Evolutionary conservation across 2,113 vertebrate species (phyloP).

Genomic region (Sylvia atricapilla): DNA sequence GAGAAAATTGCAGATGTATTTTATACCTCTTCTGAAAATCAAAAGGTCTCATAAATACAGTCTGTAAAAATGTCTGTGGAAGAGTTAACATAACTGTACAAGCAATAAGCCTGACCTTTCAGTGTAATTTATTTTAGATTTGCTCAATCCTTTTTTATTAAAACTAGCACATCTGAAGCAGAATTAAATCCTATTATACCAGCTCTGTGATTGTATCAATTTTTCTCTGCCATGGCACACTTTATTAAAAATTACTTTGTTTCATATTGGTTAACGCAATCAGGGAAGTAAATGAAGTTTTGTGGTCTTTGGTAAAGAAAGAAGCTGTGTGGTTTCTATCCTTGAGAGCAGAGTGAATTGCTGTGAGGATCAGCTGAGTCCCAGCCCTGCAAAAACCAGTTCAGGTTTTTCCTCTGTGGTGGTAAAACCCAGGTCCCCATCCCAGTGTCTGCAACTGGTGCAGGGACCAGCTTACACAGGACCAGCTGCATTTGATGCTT

Average conservation of each 20-base stretch:
- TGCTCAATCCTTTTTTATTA: slow-evolving; percentile 84
- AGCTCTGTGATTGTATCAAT: slow-evolving; percentile 74
- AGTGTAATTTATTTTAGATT: slow-evolving; percentile 82
- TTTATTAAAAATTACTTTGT: slow-evolving; percentile 81
- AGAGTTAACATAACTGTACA: slow-evolving; percentile 81
- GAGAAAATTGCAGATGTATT: slow-evolving; percentile 70
- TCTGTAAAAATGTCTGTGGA: slow-evolving; percentile 75
- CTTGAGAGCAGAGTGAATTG: not conserved
- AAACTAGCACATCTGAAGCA: slow-evolving; percentile 82
- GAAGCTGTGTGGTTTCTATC: not conserved
- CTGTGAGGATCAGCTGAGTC: not conserved
- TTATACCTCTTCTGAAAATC: slow-evolving; percentile 75
- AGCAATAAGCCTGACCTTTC: slow-evolving; percentile 83
- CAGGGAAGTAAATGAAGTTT: slow-evolving; percentile 58
- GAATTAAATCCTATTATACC: slow-evolving; percentile 82
- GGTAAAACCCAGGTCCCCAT: not conserved
- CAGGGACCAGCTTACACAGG: fast-evolving
- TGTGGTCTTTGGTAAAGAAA: slow-evolving; percentile 3
- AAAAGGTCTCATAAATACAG: slow-evolving; percentile 79
- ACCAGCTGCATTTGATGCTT: not conserved
- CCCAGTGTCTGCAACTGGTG: not conserved
- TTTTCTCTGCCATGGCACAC: slow-evolving; percentile 62
- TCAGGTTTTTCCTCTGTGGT: not conserved
- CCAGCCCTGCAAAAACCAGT: not conserved
- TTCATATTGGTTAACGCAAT: slow-evolving; percentile 71